A percentile compares a stretch with the other conserved stretches of the same genome.
phyloP scores from a whole-genome alignment of 2,797 vertebrate species.

The Micromesistius poutassou region DNA sequence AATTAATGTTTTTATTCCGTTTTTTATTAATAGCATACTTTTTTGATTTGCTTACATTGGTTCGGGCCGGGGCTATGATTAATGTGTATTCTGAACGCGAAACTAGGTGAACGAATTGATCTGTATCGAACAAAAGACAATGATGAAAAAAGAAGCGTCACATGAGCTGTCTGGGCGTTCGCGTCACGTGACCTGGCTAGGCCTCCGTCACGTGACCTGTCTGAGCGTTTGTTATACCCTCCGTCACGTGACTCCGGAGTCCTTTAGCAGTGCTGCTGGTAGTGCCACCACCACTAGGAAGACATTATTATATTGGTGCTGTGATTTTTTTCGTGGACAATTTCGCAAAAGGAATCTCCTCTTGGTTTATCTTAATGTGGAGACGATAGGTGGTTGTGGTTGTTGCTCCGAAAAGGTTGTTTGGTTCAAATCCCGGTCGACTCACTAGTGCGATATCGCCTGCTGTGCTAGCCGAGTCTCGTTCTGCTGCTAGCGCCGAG shows the following conservation, averaged over 20 bases:
- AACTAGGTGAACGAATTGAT: too few species aligned
- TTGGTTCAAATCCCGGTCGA: neutral
- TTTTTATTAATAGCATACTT: too few species aligned
- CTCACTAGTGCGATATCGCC: neutral
- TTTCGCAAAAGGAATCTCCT: neutral
- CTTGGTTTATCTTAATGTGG: neutral
- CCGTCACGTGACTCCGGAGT: neutral
- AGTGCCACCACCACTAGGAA: neutral
- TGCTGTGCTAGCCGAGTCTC: conserved; percentile 1
- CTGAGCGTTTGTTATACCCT: neutral
- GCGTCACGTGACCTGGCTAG: conserved; percentile 55
- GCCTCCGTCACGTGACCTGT: conserved; percentile 51
- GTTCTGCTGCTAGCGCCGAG: neutral
- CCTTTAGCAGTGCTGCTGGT: neutral
- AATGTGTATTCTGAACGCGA: too few species aligned
- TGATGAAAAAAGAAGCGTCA: neutral
- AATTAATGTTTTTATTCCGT: neutral
- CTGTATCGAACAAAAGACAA: too few species aligned
- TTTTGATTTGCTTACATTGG: too few species aligned
- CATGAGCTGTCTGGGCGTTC: neutral
- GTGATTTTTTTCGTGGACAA: neutral
- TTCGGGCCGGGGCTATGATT: too few species aligned
- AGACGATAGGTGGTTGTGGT: neutral
- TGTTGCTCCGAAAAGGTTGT: neutral
- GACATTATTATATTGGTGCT: neutral